Evolutionary conservation across 2,888 invertebrate genomes (phyloP).

Genomic region (Abrostola triplasia): DNA sequence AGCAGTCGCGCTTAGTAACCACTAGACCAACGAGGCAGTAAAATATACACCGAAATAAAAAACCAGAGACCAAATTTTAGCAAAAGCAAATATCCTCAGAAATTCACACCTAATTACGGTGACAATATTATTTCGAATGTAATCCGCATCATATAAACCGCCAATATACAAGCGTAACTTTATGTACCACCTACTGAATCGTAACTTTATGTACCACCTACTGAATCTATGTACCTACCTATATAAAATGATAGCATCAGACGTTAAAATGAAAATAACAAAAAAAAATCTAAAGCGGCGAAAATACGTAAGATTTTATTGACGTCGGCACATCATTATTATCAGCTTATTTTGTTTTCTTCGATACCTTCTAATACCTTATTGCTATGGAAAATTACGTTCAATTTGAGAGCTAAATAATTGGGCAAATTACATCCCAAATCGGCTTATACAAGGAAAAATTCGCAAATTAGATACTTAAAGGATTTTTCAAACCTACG

Average conservation of each 20-base stretch:
- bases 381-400: slow-evolving; percentile 76
- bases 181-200: too few species aligned
- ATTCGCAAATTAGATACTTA: slow-evolving; percentile 81
- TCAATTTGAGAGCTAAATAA: slow-evolving; percentile 80
- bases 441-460: slow-evolving; percentile 78
- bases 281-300: slow-evolving; percentile 38
- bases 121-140: too few species aligned
- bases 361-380: slow-evolving; percentile 72
- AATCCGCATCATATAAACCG: too few species aligned
- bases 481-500: slow-evolving; percentile 72
- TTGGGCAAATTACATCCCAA: slow-evolving; percentile 78
- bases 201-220: too few species aligned
- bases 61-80: too few species aligned
- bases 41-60: too few species aligned
- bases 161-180: too few species aligned
- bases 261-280: slow-evolving; percentile 30
- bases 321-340: slow-evolving; percentile 77
- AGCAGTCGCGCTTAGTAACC: too few species aligned
- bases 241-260: slow-evolving; percentile 18
- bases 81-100: too few species aligned
- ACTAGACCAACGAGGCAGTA: too few species aligned
- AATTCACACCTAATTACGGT: too few species aligned
- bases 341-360: slow-evolving; percentile 77
- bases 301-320: slow-evolving; percentile 68
- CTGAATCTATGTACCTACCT: not conserved